These are phyloP conservation scores for Lampropteryx suffumata DNA, from an alignment of 2,888 invertebrate genomes.

Conservation along the genomic window DNA sequence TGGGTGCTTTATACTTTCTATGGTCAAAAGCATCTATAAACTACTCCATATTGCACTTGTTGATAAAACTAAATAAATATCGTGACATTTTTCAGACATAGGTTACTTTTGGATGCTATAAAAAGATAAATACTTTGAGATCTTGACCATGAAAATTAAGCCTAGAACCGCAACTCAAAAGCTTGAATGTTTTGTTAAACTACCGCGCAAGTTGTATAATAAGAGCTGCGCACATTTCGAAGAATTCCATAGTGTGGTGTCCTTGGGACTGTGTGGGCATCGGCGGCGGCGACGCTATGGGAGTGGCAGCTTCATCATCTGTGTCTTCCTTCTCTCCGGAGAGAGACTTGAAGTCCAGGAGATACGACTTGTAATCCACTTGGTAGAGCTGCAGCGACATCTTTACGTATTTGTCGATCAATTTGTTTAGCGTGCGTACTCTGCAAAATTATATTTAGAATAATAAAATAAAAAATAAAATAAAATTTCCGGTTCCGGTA, in stretches of 20 bases:
- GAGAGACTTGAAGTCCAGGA: constrained; percentile 98
- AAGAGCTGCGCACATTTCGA: constrained; percentile 99
- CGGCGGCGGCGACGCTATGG: constrained; percentile 41
- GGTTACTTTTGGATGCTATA: too few relatives aligned
- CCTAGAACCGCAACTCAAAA: not conserved
- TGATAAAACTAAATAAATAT: too few relatives aligned
- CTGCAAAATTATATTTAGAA: constrained; percentile 65
- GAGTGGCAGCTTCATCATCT: constrained; percentile 59
- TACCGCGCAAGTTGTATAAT: constrained; percentile 95
- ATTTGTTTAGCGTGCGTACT: constrained; percentile 94
- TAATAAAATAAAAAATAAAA: too few relatives aligned
- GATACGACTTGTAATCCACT: constrained; percentile 98
- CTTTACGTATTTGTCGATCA: constrained; percentile 93
- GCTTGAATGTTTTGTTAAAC: not conserved
- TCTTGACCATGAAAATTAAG: too few relatives aligned
- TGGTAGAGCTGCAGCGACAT: constrained; percentile 99
- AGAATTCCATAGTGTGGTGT: constrained; percentile 99
- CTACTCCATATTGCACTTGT: not conserved
- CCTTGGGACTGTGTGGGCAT: constrained; percentile 71
- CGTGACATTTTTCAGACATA: too few relatives aligned
- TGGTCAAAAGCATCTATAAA: too few relatives aligned
- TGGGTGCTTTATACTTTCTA: too few relatives aligned
- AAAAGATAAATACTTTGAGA: too few relatives aligned
- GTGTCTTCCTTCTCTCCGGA: constrained; percentile 87
- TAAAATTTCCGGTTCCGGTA: too few relatives aligned